phyloP scores from a whole-genome alignment of 2,888 invertebrate genomes.

The Xestoiulus laeticollis region DNA sequence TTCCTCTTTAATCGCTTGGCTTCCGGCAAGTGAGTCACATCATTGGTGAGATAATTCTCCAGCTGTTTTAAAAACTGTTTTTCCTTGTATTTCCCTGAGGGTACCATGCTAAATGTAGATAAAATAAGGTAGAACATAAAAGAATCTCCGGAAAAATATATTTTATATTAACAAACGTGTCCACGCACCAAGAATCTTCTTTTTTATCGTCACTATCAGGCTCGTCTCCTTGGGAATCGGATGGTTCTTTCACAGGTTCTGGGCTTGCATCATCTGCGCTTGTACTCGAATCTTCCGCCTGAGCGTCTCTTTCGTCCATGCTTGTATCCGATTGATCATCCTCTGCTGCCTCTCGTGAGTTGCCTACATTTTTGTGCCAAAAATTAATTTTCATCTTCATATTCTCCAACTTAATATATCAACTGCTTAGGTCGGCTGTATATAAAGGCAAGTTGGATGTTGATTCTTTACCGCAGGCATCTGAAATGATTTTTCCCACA shows the following conservation, averaged over 20 bases:
- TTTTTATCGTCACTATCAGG: not conserved
- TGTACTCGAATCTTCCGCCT: not conserved
- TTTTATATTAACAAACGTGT: not conserved
- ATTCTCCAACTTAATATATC: no score
- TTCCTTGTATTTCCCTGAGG: conserved; percentile 68
- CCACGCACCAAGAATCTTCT: conserved; percentile 8
- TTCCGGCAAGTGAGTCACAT: conserved; percentile 60
- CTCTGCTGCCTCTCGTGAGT: not conserved
- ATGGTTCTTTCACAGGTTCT: not conserved
- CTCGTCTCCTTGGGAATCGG: conserved; percentile 6
- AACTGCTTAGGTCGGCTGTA: no score
- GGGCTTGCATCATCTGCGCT: not conserved
- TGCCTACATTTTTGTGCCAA: not conserved
- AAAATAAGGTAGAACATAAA: no score
- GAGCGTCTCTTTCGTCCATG: not conserved
- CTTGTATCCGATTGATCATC: conserved; percentile 20
- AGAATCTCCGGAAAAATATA: no score
- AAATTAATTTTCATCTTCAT: conserved; percentile 47
- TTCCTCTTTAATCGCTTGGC: conserved; percentile 70
- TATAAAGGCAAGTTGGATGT: not conserved
- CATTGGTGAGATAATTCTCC: conserved; percentile 59
- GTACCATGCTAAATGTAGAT: not conserved
- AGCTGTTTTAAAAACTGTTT: conserved; percentile 63
- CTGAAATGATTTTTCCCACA: conserved; percentile 52
- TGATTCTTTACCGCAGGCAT: conserved; percentile 60